Base-by-base conservation (phyloP, 2,888 invertebrate genomes). In the Diaprepes abbreviatus region DNA sequence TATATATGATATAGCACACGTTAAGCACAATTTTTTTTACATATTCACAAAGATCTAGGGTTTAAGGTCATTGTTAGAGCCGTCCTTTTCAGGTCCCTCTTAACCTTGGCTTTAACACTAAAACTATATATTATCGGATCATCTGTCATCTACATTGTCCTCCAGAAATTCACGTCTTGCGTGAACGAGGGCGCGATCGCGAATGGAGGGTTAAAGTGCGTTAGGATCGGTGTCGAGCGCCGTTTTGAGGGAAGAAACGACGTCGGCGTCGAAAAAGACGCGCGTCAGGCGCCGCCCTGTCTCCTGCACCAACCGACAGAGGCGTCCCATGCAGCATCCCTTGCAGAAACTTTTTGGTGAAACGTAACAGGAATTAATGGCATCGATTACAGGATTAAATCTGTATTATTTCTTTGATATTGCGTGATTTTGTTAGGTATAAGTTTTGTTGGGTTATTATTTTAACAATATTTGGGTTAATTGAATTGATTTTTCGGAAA, bases 211-310 rank as follows among this genome's bases (percentile, higher is more conserved):
- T 57, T 33, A 74, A 82, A 87, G 54, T 80, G 85, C 65, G 79
- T 83, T 71, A 83, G 86, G 60, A 86, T 87, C 73, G 86, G 80
- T 76, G 79, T 31, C 50, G 63, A 54, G 59, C 59, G 59, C 38
- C 65, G 69, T 40, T 70, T 70, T 60, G 66, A 70, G 38, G 40
- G 48, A 66, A 65, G 59, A 52, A 65, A 65, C 71, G 71, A 58
- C 67, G 71, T 50, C 68, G 63, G 40, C 67, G 60, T 66, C 66
- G 66, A 50, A 54, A 62, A 57, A 72, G 68, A 62, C 62, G 71
- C 70, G 70, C 43, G 58, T 55, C 66, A 63, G 69, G 72, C 72
- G 72, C 72, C 72, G 72, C 72, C 72, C 72, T 59, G 72, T 70
- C 72, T 72, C 62, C 69, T 50, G 52, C 52, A 59, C 35, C 69